Conservation (phyloP, 1,140 invertebrate species). For the Elysia chlorotica region DNA sequence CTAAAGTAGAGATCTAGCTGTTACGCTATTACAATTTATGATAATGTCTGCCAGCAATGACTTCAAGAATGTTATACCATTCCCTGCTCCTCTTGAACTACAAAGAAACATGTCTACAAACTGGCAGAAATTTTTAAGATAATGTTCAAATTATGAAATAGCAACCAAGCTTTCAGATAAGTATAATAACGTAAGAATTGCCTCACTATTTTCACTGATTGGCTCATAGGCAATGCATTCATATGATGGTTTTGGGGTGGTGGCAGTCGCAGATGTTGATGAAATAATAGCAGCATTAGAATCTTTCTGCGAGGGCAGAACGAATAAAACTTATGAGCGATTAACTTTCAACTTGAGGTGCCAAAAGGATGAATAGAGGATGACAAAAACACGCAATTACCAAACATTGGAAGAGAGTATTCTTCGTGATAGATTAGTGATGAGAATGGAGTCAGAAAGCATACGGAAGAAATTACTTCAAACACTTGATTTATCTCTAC, state of each 20-base stretch:
- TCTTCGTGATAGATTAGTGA: too few relatives aligned
- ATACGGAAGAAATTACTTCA: too few relatives aligned
- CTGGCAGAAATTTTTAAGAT: neutral
- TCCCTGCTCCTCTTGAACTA: neutral
- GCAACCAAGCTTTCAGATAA: neutral
- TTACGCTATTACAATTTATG: neutral
- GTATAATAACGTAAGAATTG: neutral
- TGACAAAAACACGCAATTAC: too few relatives aligned
- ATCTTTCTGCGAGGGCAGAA: neutral
- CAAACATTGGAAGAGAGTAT: too few relatives aligned
- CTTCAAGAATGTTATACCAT: neutral
- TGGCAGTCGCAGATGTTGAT: neutral
- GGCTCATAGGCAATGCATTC: neutral
- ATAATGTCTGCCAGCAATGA: neutral
- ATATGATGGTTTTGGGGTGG: neutral
- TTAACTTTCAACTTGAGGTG: neutral
- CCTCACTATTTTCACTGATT: neutral
- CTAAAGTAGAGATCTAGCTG: neutral
- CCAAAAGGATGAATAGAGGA: too few relatives aligned
- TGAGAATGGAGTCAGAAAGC: too few relatives aligned
- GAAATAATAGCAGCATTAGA: neutral
- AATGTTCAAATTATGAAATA: neutral
- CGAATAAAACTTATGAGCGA: neutral
- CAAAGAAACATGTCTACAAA: neutral
- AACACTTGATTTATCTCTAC: too few relatives aligned